Conservation (phyloP, 1,140 invertebrate species). For the Drusus annulatus region DNA sequence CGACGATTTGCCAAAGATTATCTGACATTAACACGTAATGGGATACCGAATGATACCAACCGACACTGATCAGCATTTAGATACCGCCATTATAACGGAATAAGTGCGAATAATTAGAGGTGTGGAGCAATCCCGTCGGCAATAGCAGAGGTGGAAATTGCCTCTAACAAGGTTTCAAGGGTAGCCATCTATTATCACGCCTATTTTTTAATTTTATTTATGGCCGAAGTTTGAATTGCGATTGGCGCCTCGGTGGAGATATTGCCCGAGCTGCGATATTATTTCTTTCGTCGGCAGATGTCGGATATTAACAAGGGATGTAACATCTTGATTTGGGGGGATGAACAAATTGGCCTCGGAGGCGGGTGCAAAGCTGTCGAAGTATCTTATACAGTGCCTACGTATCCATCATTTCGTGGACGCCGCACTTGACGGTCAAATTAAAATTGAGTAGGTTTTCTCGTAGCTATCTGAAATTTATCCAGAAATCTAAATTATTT, state of each 20-base stretch:
- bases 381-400: background rate
- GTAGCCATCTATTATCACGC: background rate
- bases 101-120: constrained; percentile 26
- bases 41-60: constrained; percentile 16
- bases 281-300: constrained; percentile 4
- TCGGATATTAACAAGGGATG: constrained; percentile 17
- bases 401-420: too few relatives aligned
- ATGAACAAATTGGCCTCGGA: constrained; percentile 16
- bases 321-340: constrained; percentile 29
- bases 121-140: background rate
- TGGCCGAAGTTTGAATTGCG: background rate
- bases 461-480: background rate
- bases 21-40: constrained; percentile 23
- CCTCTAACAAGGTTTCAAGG: constrained; percentile 8
- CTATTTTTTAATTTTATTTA: background rate
- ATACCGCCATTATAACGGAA: constrained; percentile 13
- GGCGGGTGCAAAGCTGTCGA: background rate
- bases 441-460: background rate
- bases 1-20: background rate
- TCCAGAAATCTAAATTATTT: background rate
- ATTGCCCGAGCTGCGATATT: constrained; percentile 6
- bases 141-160: background rate
- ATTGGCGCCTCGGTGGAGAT: constrained; percentile 7
- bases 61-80: background rate
- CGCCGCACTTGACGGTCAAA: background rate